Evolutionary conservation across 2,888 invertebrate species (phyloP), one percentile per base, ranked within the genome.

Genomic region (Dorcus parallelipipedus): DNA sequence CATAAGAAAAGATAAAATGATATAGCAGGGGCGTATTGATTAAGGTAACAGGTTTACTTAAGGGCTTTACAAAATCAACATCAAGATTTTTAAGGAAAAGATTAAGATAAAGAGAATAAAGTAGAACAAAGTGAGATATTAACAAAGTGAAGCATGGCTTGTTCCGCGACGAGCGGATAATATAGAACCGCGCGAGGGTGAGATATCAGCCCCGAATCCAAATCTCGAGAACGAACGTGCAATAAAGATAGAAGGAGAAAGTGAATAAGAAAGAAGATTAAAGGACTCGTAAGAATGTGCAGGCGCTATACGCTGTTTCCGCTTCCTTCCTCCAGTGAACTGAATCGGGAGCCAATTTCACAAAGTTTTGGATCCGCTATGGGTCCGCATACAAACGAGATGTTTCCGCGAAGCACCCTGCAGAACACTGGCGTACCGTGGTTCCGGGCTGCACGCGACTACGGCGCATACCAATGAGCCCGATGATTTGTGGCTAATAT

Each of bases 161-260:
- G 73, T 72, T 73, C 71, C 69, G 67, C 69, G 71, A 74, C 72
- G 71, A 71, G 70, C 72, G 73, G 71, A 74, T 75, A 75, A 75
- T 76, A 72, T 70, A 73, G 70, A 66, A 66, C 62, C 52, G 57
- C 66, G 60, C 62, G 62, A 64, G 65, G 65, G 66, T 60, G 69
- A 71, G 70, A 67, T 67, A 69, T 68, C 68, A 67, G 66, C 62
- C 64, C 54, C 78, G 77, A 76, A 75, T 80, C 79, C 79, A 83
- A 83, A 83, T 82, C 83, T 82, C 79, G 77, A 78, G 81, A 82
- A 83, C 81, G 81, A 81, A 81, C 80, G 81, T 67, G 72, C 83
- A 83, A 84, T 84, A 84, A 84, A 83, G 83, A 82, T 79, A 78
- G 80, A 81, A 79, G 79, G 80, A 82, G 82, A 82, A 83, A 83